A percentile compares a stretch with the other conserved stretches of the same genome.
Conservation (phyloP, 2,888 invertebrate genomes). For the Leptinotarsa rubiginosa region DNA sequence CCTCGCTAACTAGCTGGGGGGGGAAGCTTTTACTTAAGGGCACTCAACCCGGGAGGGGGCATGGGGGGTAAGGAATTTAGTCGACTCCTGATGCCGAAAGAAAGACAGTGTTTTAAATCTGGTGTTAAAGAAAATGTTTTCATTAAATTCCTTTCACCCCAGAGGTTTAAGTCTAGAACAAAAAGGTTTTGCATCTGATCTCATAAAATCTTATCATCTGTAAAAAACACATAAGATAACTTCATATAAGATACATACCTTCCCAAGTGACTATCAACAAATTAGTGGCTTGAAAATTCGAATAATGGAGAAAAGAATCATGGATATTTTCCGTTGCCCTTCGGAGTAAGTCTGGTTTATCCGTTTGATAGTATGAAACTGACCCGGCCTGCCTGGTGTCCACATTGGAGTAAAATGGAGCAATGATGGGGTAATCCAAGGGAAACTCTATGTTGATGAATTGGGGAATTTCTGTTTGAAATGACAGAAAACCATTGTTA, state of each 20-base stretch:
- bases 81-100: too few relatives aligned
- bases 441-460: conserved; percentile 92
- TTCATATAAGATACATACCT: conserved; percentile 34
- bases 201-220: too few relatives aligned
- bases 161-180: too few relatives aligned
- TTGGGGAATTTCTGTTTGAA: conserved; percentile 86
- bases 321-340: conserved; percentile 80
- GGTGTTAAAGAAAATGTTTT: too few relatives aligned
- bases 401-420: conserved; percentile 91
- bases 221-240: background rate
- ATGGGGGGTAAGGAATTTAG: too few relatives aligned
- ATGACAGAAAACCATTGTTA: conserved; percentile 89
- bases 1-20: too few relatives aligned
- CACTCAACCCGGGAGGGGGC: too few relatives aligned
- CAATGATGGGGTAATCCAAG: conserved; percentile 88
- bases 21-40: too few relatives aligned
- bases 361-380: conserved; percentile 80
- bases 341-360: conserved; percentile 71
- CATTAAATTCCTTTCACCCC: too few relatives aligned
- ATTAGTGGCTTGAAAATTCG: conserved; percentile 80
- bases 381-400: conserved; percentile 81
- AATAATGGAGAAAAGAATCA: conserved; percentile 78
- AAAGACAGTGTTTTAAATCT: too few relatives aligned
- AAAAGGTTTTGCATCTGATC: too few relatives aligned
- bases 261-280: conserved; percentile 93